These are phyloP conservation scores for Hiodon tergisus DNA, from an alignment of 2,113 vertebrate species.

Conservation along the genomic window DNA sequence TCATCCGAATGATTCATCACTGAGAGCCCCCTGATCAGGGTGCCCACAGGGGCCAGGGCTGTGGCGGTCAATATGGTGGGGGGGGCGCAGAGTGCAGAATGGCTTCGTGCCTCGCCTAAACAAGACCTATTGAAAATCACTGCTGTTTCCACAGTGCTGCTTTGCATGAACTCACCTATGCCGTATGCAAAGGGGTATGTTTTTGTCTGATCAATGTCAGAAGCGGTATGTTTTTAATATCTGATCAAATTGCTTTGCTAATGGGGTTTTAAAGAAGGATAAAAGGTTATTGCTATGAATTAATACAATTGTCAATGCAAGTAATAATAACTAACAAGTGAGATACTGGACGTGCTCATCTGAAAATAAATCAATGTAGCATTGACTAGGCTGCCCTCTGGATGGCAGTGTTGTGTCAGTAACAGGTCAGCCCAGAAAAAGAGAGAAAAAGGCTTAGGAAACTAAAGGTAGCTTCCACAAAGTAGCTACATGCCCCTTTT, in stretches of 20 bases:
- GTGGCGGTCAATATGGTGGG: conserved; percentile 54
- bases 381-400: conserved; percentile 35
- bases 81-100: conserved; percentile 34
- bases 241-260: too few relatives aligned
- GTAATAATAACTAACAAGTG: neutral
- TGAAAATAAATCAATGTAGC: conserved; percentile 16
- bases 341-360: neutral
- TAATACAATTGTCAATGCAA: too few relatives aligned
- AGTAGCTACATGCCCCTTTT: too few relatives aligned
- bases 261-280: too few relatives aligned
- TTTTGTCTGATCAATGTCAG: neutral
- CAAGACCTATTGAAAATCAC: conserved; percentile 68
- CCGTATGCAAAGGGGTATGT: neutral
- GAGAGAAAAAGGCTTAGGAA: neutral
- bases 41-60: conserved; percentile 51
- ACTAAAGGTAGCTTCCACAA: neutral
- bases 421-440: conserved; percentile 22
- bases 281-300: too few relatives aligned
- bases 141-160: conserved; percentile 29
- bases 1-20: conserved; percentile 41
- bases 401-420: conserved; percentile 62
- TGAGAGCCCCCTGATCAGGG: conserved; percentile 38
- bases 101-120: conserved; percentile 49
- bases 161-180: neutral
- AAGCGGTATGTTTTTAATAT: too few relatives aligned